phyloP scores from a whole-genome alignment of 1,140 invertebrate species.

The Lerema accius region DNA sequence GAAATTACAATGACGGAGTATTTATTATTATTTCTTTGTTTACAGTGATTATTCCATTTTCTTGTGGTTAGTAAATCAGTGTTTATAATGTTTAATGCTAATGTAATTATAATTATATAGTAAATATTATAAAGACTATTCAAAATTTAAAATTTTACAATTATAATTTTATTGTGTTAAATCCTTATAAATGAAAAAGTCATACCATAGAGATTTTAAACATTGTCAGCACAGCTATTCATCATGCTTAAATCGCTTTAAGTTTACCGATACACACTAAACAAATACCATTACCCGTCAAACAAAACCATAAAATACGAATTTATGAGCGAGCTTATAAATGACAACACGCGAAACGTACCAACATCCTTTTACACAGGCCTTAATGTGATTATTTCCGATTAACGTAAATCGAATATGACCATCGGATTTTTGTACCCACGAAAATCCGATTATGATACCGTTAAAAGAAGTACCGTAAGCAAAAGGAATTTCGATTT shows the following conservation, averaged over 20 bases:
- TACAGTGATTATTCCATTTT: no score
- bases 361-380: slow-evolving; percentile 42
- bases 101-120: no score
- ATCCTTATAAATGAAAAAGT: slow-evolving; percentile 15
- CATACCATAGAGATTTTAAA: background rate
- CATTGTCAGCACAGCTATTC: background rate
- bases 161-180: slow-evolving; percentile 8
- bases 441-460: slow-evolving; percentile 66
- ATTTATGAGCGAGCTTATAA: slow-evolving; percentile 28
- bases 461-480: slow-evolving; percentile 69
- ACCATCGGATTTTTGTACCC: slow-evolving; percentile 56
- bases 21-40: no score
- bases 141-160: no score
- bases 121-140: no score
- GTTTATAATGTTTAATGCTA: no score
- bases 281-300: slow-evolving; percentile 28
- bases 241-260: slow-evolving; percentile 29
- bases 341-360: slow-evolving; percentile 36
- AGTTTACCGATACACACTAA: slow-evolving; percentile 31
- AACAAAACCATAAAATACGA: slow-evolving; percentile 32
- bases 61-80: no score
- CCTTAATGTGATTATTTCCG: slow-evolving; percentile 60
- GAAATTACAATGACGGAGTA: no score
- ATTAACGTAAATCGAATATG: slow-evolving; percentile 60
- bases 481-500: slow-evolving; percentile 60